Evolutionary conservation across 2,113 vertebrate genomes (phyloP).

Genomic region (Callaeas wilsoni): DNA sequence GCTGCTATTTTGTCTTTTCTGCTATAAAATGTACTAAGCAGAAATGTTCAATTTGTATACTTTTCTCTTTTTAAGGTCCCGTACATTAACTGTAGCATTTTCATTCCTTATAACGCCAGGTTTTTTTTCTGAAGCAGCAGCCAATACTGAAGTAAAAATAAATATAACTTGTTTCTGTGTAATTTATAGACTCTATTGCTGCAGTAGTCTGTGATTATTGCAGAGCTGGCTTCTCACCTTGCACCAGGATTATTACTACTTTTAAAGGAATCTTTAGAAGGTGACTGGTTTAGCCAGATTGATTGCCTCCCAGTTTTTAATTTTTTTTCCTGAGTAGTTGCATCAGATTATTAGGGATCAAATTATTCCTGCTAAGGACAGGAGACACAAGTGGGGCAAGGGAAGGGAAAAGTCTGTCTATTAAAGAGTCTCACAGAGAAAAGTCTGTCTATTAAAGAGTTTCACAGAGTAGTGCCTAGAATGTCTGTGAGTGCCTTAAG

Average conservation of each 20-base stretch:
- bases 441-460: not conserved
- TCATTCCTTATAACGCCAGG: not conserved
- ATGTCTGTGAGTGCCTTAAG: not conserved
- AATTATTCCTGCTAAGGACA: not conserved
- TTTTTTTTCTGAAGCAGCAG: not conserved
- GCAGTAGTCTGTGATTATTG: not conserved
- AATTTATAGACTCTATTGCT: not conserved
- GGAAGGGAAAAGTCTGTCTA: too few relatives aligned
- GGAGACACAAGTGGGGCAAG: not conserved
- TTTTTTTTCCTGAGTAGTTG: not conserved
- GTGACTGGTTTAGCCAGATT: not conserved
- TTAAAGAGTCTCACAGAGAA: not conserved
- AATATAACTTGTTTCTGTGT: not conserved
- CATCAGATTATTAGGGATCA: not conserved
- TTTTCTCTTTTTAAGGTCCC: not conserved
- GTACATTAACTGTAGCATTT: not conserved
- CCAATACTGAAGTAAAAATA: not conserved
- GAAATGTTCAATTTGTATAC: not conserved
- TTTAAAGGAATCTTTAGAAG: not conserved
- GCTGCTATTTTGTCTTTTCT: not conserved
- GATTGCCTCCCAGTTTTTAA: not conserved
- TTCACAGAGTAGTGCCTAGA: not conserved
- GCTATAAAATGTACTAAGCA: not conserved
- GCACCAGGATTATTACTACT: not conserved
- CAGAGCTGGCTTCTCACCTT: not conserved